Conservation (phyloP, 2,888 invertebrate genomes). For the Adela reaumurella region DNA sequence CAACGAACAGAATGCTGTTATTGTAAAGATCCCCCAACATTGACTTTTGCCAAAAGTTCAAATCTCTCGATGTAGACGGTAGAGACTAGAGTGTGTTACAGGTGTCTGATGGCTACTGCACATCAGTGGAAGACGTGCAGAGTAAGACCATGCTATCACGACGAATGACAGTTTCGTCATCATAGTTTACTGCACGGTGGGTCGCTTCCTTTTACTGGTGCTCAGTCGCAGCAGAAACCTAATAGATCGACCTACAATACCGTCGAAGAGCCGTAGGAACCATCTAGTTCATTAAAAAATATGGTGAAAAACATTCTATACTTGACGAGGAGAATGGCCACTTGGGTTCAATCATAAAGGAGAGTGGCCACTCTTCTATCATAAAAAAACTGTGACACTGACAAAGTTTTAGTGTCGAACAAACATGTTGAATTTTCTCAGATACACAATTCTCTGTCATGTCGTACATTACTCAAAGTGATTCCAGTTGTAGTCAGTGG, state of each 20-base stretch:
- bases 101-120: not conserved
- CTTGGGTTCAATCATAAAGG: not conserved
- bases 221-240: not conserved
- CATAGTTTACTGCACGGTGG: not conserved
- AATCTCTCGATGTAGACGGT: no score
- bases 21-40: no score
- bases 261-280: not conserved
- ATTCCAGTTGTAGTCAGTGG: not conserved
- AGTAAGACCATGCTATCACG: not conserved
- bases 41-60: no score
- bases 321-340: not conserved
- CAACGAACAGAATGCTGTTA: no score
- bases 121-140: not conserved
- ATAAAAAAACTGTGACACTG: no score
- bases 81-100: not conserved
- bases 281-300: not conserved
- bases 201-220: not conserved
- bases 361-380: not conserved
- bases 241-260: not conserved
- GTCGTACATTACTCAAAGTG: conserved; percentile 1
- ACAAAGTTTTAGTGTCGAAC: no score
- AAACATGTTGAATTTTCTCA: no score
- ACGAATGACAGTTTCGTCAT: not conserved
- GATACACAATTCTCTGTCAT: no score
- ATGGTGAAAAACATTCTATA: no score